A percentile compares a stretch with the other conserved stretches of the same genome.
phyloP scores from a whole-genome alignment of 2,113 vertebrate genomes.

The Zosterops japonicus region DNA sequence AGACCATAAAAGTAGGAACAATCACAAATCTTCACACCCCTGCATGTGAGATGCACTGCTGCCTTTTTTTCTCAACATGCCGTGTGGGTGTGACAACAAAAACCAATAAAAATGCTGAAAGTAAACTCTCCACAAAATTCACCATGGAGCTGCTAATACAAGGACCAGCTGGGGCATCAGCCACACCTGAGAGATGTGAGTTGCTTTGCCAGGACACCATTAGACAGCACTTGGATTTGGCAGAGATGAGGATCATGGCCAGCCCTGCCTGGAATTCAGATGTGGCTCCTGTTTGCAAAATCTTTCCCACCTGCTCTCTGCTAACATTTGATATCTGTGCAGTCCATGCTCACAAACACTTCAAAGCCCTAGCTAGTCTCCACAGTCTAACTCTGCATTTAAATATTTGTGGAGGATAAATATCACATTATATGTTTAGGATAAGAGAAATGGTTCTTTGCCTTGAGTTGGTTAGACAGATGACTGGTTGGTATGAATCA shows the following conservation, averaged over 20 bases:
- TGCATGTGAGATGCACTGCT: not conserved
- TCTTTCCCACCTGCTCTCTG: not conserved
- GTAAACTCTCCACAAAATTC: not conserved
- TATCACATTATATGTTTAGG: not conserved
- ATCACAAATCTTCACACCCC: not conserved
- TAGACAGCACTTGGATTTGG: not conserved
- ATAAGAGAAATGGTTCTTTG: not conserved
- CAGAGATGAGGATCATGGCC: not conserved
- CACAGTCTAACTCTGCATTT: not conserved
- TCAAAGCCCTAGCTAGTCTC: not conserved
- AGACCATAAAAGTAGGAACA: not conserved
- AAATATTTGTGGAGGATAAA: constrained; percentile 4
- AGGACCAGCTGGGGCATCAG: not conserved
- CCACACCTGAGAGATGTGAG: not conserved
- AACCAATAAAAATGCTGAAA: not conserved
- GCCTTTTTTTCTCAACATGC: not conserved
- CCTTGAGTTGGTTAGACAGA: not conserved
- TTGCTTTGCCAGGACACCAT: not conserved
- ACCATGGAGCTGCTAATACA: not conserved
- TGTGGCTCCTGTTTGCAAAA: not conserved
- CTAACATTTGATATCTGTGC: not conserved
- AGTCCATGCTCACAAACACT: not conserved
- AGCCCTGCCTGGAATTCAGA: not conserved
- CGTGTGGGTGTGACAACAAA: accelerated
- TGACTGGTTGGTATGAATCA: constrained; percentile 40